Base-by-base conservation (phyloP, 2,113 vertebrate species). In the Lampris megalopsis region DNA sequence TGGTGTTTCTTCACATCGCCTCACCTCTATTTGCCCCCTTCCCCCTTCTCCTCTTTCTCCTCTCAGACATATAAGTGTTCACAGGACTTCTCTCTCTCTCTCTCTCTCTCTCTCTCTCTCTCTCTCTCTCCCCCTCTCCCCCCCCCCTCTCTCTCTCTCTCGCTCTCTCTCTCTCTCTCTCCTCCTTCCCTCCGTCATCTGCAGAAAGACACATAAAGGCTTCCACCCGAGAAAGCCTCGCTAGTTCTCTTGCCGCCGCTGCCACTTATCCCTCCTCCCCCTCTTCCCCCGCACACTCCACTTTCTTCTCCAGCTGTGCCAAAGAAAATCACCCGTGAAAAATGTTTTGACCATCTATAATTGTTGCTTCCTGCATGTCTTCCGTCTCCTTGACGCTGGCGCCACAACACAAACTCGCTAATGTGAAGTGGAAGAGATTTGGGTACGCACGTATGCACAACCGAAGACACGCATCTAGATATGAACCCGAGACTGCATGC, bases 321-420 rank as follows among this genome's bases (percentile, higher is more conserved):
- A 77, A 49, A 86, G 86, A 75, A 92, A 92, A 85, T 89, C 88
- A 90, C 89, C 88, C 89, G 88, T 92, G 86, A 88, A 91, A 92
- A 92, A 89, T 86, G 83, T 89, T 89, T 90, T 92, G 83, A 92
- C 88, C 85, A 73, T 48, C 76, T 68, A 64, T 92, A 92, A 93
- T 93, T 92, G 83, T 82, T 2, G 52, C 81, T 86, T 86, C 65
- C 83, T 54, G 63, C 86, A 74, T 80, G 85, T 84, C 84, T 80
- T 63, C 47, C 58, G 65, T 87, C 67, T 82, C 76, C 75, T 60
- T 75, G 60, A 77, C 64, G 63, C 83, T 24, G 40, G 79, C 77
- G 70, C 76, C 69, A 68, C 8, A 52, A 66, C 69, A 68, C 8
- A 52, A 66, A 68, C 57, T 80, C 45, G 49, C 71, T 58, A 66